Percentiles rank a stretch among this genome's conserved stretches.
These are phyloP conservation scores for Heloderma charlesbogerti DNA, from an alignment of 2,113 vertebrate species.

Conservation along the genomic window DNA sequence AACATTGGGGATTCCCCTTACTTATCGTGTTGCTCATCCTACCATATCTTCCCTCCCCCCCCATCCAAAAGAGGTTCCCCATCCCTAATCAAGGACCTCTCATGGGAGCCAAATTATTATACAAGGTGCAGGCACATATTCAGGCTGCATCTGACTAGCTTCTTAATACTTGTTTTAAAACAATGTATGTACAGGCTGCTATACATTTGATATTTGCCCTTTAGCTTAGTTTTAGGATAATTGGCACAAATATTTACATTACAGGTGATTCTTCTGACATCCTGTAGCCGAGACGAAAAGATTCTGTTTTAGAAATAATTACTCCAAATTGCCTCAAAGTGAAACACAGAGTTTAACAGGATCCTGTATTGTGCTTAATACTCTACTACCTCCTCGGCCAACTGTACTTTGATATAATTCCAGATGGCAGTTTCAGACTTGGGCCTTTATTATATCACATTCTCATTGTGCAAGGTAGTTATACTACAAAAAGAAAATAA, in stretches of 20 bases:
- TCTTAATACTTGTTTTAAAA: constrained; percentile 1
- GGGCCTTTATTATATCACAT: constrained; percentile 4
- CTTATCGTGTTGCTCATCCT: too few species aligned
- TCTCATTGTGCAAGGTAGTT: constrained; percentile 10
- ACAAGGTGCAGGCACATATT: background rate
- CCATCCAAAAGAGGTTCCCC: background rate
- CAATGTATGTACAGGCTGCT: background rate
- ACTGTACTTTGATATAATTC: constrained; percentile 20
- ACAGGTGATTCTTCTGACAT: background rate
- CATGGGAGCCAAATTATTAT: background rate
- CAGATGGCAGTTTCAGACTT: constrained; percentile 30
- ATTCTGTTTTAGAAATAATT: background rate
- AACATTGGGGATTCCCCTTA: too few species aligned
- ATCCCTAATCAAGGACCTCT: background rate
- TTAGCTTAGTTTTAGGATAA: background rate
- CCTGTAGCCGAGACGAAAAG: background rate
- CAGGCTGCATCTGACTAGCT: background rate
- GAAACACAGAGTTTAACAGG: background rate
- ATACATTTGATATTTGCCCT: background rate
- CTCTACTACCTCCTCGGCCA: background rate
- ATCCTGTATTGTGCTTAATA: background rate
- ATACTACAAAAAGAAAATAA: constrained; percentile 30
- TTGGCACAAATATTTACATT: background rate
- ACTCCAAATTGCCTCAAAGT: background rate
- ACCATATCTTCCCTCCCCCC: too few species aligned